Evolutionary conservation across 2,113 vertebrate genomes (phyloP).

Genomic region (Hippopotamus amphibius): DNA sequence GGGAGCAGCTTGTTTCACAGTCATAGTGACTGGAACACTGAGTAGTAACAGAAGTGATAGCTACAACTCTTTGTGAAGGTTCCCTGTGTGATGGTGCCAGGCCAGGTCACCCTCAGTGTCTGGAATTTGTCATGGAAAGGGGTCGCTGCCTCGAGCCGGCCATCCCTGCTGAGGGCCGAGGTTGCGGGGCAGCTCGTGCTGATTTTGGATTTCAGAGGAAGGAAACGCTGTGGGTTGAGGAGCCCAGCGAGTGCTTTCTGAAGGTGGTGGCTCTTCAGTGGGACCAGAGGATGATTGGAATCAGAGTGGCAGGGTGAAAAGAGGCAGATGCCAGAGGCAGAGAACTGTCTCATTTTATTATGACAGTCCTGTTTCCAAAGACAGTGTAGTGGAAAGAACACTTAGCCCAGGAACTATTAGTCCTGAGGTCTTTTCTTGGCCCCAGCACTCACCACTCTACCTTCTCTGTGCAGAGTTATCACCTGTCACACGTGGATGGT

Average conservation of each 20-base stretch:
- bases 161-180: neutral
- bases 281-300: neutral
- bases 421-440: neutral
- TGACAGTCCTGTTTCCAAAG: neutral
- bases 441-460: neutral
- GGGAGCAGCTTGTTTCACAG: neutral
- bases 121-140: neutral
- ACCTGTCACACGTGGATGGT: neutral
- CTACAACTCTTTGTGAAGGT: neutral
- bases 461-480: neutral
- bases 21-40: neutral
- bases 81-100: neutral
- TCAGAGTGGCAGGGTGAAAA: neutral
- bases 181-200: neutral
- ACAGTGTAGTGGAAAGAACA: neutral
- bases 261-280: neutral
- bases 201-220: neutral
- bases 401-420: neutral
- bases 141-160: neutral
- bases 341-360: neutral
- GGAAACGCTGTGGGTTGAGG: neutral
- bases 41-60: neutral
- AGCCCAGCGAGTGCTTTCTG: neutral
- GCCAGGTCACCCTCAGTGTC: accelerated
- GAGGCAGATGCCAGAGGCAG: neutral